These are phyloP conservation scores for Amblyraja radiata DNA, from an alignment of 2,797 vertebrate genomes.

Conservation along the genomic window DNA sequence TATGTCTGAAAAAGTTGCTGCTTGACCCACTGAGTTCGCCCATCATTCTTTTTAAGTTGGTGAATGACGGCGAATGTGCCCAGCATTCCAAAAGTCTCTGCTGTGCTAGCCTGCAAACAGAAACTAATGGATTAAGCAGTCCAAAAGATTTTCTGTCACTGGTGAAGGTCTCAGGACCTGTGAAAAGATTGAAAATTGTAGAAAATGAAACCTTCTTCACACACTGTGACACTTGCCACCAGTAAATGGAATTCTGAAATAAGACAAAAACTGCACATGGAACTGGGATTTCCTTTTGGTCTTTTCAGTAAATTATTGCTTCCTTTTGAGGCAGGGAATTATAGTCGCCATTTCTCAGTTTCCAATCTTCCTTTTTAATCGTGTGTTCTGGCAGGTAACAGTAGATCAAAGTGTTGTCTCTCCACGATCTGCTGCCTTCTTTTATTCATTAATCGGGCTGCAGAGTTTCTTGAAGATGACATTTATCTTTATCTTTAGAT, in stretches of 20 bases:
- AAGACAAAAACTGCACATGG: background rate
- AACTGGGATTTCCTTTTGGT: background rate
- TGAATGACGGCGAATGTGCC: too few species aligned
- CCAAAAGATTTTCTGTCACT: background rate
- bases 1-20: too few species aligned
- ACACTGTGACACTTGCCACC: background rate
- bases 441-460: conserved; percentile 10
- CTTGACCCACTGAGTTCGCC: too few species aligned
- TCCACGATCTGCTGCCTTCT: background rate
- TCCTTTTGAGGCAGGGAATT: background rate
- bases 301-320: background rate
- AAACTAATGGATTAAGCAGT: background rate
- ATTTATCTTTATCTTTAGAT: background rate
- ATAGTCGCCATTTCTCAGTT: background rate
- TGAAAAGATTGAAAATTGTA: background rate
- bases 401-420: conserved; percentile 12
- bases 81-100: background rate
- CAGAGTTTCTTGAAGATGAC: background rate
- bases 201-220: background rate
- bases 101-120: background rate
- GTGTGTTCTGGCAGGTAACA: background rate
- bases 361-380: background rate
- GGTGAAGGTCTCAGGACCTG: background rate
- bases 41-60: too few species aligned
- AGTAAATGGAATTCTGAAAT: background rate